Conservation (phyloP, 1,140 invertebrate species). For the Himalopsyche phryganea region DNA sequence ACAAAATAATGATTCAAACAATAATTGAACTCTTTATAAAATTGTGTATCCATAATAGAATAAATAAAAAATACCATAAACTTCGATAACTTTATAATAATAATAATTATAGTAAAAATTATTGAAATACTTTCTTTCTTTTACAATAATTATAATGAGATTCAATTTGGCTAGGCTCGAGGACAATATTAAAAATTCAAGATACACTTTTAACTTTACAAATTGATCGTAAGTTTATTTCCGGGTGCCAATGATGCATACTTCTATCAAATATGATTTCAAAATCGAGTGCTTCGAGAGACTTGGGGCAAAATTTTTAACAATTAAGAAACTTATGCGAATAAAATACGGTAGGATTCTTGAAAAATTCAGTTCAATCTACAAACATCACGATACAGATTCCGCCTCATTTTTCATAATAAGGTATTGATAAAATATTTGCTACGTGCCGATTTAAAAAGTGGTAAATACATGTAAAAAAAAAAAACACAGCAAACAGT, state of each 20-base stretch:
- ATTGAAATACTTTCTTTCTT: background rate
- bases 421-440: too few species aligned
- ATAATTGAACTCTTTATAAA: background rate
- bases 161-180: constrained; percentile 3
- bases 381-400: too few species aligned
- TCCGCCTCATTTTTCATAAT: too few species aligned
- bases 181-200: constrained; percentile 1
- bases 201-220: background rate
- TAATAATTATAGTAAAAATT: background rate
- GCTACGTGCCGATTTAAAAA: too few species aligned
- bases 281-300: background rate
- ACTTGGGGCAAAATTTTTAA: background rate
- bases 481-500: too few species aligned
- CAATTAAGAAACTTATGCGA: background rate
- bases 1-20: background rate
- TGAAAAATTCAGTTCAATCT: too few species aligned
- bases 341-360: background rate
- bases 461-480: too few species aligned
- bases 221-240: background rate
- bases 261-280: background rate
- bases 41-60: background rate
- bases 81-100: background rate
- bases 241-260: background rate
- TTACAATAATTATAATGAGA: background rate
- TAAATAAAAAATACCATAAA: constrained; percentile 3